Conservation (phyloP, 2,888 invertebrate species). For the Drosophila colorata region DNA sequence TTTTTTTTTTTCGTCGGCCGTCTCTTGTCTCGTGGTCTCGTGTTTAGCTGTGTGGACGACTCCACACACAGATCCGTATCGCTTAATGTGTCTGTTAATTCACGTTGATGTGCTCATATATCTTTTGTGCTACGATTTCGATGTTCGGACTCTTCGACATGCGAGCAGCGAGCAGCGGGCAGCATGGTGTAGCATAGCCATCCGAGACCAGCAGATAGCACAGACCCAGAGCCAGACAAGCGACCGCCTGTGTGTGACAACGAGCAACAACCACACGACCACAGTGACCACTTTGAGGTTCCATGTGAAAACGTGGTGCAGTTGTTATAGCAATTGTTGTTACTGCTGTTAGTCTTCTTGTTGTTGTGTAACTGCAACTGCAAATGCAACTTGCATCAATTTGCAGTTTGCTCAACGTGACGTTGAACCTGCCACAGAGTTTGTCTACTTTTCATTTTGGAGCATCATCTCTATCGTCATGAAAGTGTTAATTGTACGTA, state of each 20-base stretch:
- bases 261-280: conserved; percentile 5
- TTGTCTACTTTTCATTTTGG: conserved; percentile 19
- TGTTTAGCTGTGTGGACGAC: conserved; percentile 52
- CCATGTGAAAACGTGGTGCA: conserved; percentile 64
- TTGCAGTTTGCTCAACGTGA: conserved; percentile 53
- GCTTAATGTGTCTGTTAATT: conserved; percentile 80
- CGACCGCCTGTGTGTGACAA: conserved; percentile 46
- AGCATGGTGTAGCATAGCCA: conserved; percentile 8
- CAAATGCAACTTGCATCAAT: conserved; percentile 17
- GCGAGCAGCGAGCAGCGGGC: conserved; percentile 24
- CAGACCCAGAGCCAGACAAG: conserved; percentile 31
- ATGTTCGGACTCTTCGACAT: conserved; percentile 69
- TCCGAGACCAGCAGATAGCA: conserved; percentile 35
- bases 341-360: conserved; percentile 13
- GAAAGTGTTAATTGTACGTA: conserved; percentile 54
- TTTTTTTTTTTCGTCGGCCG: conserved; percentile 16
- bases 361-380: conserved; percentile 15
- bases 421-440: conserved; percentile 66
- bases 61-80: conserved; percentile 70
- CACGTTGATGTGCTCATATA: conserved; percentile 81
- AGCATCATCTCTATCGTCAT: conserved; percentile 24
- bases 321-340: conserved; percentile 42
- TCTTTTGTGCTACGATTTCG: conserved; percentile 73
- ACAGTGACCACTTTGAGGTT: conserved; percentile 52
- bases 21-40: conserved; percentile 55